Evolutionary conservation across 2,888 invertebrate species (phyloP).

Genomic region (Ormyrus nitidulus): DNA sequence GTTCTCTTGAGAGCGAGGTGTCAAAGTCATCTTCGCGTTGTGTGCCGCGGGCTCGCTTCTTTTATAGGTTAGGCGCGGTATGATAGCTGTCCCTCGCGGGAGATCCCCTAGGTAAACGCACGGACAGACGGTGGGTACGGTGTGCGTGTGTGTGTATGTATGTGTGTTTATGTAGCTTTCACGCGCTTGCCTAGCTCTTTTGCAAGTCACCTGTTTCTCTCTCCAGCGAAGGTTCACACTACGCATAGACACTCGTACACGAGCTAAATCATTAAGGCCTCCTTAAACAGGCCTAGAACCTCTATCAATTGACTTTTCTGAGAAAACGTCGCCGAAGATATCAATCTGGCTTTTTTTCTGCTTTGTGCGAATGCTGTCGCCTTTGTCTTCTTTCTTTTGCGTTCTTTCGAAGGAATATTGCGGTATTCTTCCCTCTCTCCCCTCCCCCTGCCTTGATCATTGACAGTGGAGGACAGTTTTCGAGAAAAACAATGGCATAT

Average conservation of each 20-base stretch:
- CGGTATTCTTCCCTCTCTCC: not conserved
- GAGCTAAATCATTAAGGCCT: no score
- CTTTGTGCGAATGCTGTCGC: constrained; percentile 20
- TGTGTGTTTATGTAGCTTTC: not conserved
- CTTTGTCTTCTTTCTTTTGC: constrained; percentile 39
- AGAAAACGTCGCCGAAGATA: constrained; percentile 23
- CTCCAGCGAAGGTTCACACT: not conserved
- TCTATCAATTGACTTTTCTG: not conserved
- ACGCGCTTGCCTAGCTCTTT: not conserved
- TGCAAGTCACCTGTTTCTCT: constrained; percentile 49
- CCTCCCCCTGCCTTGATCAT: not conserved
- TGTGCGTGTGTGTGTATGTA: not conserved
- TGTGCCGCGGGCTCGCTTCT: not conserved
- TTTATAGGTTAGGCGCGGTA: constrained; percentile 24
- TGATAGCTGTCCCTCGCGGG: not conserved
- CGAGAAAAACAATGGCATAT: no score
- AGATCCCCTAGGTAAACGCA: no score
- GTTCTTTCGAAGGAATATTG: not conserved
- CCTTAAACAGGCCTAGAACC: no score
- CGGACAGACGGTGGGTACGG: no score
- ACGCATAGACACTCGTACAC: not conserved
- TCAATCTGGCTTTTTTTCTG: not conserved
- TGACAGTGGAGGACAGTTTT: no score
- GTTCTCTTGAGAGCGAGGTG: not conserved
- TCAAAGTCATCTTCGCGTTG: constrained; percentile 1